Base-by-base conservation (phyloP, 2,888 invertebrate genomes). In the Lucinisca nassula region DNA sequence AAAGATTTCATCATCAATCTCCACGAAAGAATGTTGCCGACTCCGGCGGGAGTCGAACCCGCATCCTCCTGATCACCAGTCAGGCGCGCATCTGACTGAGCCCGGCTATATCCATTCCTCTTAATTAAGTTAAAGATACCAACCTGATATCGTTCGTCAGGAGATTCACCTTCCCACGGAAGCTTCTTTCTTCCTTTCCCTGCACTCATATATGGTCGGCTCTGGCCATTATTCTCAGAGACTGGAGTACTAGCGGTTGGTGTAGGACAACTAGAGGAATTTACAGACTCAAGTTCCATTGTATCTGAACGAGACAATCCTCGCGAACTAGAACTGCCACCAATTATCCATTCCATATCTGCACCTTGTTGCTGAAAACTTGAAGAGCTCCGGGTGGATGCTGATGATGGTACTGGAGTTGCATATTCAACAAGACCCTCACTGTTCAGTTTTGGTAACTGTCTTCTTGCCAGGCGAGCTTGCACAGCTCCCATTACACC, bases 381-480 rank as follows among this genome's bases (percentile, higher is more conserved):
- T 24, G 92, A 85, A 14, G 93, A 91, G 67, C 93, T 92, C 58
- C 95, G 90, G 21, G 95, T 95, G 21, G 95, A 94, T 40, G 95
- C 95, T n/a, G 95, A 95, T 1, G 95, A 96, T 79, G 97, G 97
- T 78, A 97, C 96, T 91, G 97, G 97, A n/a, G 98, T 96, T 12
- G 98, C 97, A 96, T 98, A 98, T 89, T 98, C 97, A 6, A 98
- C 97, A 37, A 97, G 97, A 12, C 98, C 98, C 94, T 98, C 98
- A 21, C 97, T 96, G 83, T 97, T 97, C 38, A 97, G 76, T 79
- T 97, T 97, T 0, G 98, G 98, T 79, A 98, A 96, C 92, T 98
- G 97, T 92, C 98, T 97, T 86, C 98, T 97, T 0, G 98, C 97
- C 67, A 98, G 96, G 80, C 98, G 97, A 17, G 98, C 97, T 95